Evolutionary conservation across 2,888 invertebrate species (phyloP).

Genomic region (Ornithoptera alexandrae): DNA sequence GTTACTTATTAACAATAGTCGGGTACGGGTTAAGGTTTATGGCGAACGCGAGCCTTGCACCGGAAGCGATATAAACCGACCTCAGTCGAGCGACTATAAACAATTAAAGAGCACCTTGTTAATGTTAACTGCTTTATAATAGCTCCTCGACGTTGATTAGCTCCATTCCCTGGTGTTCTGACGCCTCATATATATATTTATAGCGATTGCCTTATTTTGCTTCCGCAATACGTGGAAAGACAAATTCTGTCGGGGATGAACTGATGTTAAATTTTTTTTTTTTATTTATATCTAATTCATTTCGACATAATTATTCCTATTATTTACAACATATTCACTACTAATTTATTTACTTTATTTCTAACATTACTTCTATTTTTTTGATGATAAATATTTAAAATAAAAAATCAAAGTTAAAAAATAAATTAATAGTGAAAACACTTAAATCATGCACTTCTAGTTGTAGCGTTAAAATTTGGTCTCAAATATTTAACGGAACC

Average conservation of each 20-base stretch:
- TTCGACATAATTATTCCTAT: too few species aligned
- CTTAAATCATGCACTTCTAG: too few species aligned
- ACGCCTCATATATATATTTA: constrained; percentile 5
- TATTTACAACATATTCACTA: too few species aligned
- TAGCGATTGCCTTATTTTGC: not conserved
- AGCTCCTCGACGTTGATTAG: constrained; percentile 62
- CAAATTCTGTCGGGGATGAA: not conserved
- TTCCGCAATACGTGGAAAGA: not conserved
- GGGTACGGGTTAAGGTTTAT: constrained; percentile 59
- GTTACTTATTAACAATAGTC: constrained; percentile 49
- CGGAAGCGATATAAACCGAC: constrained; percentile 73
- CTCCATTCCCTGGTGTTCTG: constrained; percentile 34
- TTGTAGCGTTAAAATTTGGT: too few species aligned
- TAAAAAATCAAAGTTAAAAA: too few species aligned
- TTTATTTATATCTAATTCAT: too few species aligned
- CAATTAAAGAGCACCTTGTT: constrained; percentile 74
- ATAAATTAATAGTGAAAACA: too few species aligned
- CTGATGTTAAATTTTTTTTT: too few species aligned
- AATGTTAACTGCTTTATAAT: constrained; percentile 73
- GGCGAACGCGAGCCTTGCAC: constrained; percentile 56
- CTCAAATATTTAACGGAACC: too few species aligned
- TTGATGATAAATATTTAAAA: too few species aligned
- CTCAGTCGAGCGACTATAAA: constrained; percentile 69
- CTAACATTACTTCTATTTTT: too few species aligned
- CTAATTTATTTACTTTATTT: too few species aligned